Conservation (phyloP, 2,797 vertebrate species). For the Cryptoblepharus egeriae region DNA sequence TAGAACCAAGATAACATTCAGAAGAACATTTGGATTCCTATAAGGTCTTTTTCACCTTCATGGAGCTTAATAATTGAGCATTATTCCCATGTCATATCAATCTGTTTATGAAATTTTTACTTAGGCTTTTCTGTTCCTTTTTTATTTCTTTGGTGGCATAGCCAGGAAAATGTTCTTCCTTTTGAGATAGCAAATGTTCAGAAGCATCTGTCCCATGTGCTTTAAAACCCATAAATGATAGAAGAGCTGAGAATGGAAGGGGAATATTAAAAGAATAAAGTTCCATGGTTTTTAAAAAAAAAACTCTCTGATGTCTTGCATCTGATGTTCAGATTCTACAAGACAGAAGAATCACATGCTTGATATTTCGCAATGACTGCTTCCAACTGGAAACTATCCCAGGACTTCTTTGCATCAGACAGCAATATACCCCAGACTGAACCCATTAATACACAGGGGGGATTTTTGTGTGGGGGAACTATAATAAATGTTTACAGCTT, state of each 20-base stretch:
- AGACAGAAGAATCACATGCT: constrained; percentile 53
- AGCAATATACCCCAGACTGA: constrained; percentile 60
- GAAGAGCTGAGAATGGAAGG: constrained; percentile 53
- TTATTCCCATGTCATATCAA: constrained; percentile 40
- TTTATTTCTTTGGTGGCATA: constrained; percentile 20
- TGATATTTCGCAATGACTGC: constrained; percentile 62
- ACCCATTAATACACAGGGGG: constrained; percentile 58
- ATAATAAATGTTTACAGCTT: constrained; percentile 40
- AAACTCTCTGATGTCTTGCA: constrained; percentile 63
- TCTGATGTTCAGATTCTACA: constrained; percentile 63
- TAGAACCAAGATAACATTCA: constrained; percentile 44
- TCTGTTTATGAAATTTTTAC: constrained; percentile 44
- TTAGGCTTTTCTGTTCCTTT: neutral
- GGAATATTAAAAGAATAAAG: constrained; percentile 20
- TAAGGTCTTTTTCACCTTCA: constrained; percentile 27
- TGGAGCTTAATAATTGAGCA: constrained; percentile 42
- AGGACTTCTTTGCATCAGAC: constrained; percentile 56
- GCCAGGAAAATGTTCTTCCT: constrained; percentile 17
- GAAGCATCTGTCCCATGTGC: constrained; percentile 56
- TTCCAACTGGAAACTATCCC: constrained; percentile 65
- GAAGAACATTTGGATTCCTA: neutral
- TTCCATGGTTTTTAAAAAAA: constrained; percentile 51
- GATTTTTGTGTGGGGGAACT: constrained; percentile 34
- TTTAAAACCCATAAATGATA: constrained; percentile 61
- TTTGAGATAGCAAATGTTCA: constrained; percentile 8